A percentile compares a stretch with the other conserved stretches of the same genome.
Conservation (phyloP, 1,140 invertebrate species). For the Asbolus verrucosus region DNA sequence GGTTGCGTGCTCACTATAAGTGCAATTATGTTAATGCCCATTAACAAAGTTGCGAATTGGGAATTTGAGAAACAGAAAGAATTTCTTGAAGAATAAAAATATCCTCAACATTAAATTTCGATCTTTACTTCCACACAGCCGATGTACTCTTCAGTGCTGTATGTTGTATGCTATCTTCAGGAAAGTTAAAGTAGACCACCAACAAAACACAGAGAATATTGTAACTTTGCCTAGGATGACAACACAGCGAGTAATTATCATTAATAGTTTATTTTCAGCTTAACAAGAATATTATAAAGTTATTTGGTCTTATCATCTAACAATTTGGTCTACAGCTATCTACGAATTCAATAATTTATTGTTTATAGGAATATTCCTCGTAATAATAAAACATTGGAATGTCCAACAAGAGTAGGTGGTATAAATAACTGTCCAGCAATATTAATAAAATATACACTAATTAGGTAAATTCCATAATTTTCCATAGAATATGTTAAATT, state of each 20-base stretch:
- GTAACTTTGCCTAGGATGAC: too few species aligned
- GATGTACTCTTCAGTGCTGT: too few species aligned
- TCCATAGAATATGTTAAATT: slow-evolving; percentile 13
- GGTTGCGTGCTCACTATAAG: slow-evolving; percentile 67
- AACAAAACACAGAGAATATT: too few species aligned
- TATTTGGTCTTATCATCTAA: slow-evolving; percentile 21
- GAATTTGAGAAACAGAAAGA: slow-evolving; percentile 50
- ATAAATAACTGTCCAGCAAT: slow-evolving; percentile 29
- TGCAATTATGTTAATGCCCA: slow-evolving; percentile 57
- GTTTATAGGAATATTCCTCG: slow-evolving; percentile 1
- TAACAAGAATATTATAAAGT: slow-evolving; percentile 9
- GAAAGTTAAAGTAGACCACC: too few species aligned
- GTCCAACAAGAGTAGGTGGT: slow-evolving; percentile 22
- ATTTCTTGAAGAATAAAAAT: too few species aligned
- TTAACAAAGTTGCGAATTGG: slow-evolving; percentile 49
- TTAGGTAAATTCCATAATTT: slow-evolving; percentile 30
- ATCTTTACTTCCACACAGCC: too few species aligned
- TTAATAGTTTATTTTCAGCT: not conserved
- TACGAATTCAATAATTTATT: slow-evolving; percentile 23
- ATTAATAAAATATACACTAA: slow-evolving; percentile 15
- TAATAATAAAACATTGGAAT: slow-evolving; percentile 25
- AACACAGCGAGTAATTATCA: too few species aligned
- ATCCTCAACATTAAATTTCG: too few species aligned
- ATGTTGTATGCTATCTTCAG: too few species aligned
- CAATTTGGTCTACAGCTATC: slow-evolving; percentile 34